Percentiles rank a stretch among this genome's conserved stretches.
These are phyloP conservation scores for Exephanes ischioxanthus DNA, from an alignment of 2,888 invertebrate genomes.

Conservation along the genomic window DNA sequence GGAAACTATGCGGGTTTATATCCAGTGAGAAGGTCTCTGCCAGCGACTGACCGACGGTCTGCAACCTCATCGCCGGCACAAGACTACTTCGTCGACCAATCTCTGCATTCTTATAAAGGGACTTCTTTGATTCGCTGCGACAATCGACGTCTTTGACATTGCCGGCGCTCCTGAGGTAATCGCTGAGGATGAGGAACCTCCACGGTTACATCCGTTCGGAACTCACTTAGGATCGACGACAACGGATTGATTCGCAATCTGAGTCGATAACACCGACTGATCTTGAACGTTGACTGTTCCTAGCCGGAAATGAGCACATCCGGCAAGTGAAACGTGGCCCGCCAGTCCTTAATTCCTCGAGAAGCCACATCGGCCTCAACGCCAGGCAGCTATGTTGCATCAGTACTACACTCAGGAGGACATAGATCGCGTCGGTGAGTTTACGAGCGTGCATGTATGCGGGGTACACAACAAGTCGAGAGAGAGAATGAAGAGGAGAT, in stretches of 20 bases:
- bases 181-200: background rate
- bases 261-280: background rate
- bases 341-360: background rate
- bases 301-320: background rate
- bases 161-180: too few species aligned
- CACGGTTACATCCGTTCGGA: background rate
- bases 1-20: constrained; percentile 22
- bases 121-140: background rate
- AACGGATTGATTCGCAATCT: background rate
- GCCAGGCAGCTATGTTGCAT: constrained; percentile 78
- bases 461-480: constrained; percentile 14
- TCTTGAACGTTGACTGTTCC: background rate
- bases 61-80: background rate
- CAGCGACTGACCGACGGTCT: constrained; percentile 2
- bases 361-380: constrained; percentile 17
- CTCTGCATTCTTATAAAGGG: too few species aligned
- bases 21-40: constrained; percentile 8
- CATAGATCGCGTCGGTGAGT: constrained; percentile 82
- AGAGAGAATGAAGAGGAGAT: constrained; percentile 32
- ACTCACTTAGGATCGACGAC: background rate
- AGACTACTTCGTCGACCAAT: background rate
- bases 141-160: too few species aligned
- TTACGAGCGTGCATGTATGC: constrained; percentile 1
- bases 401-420: constrained; percentile 82
- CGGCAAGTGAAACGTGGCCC: constrained; percentile 6